Evolutionary conservation across 2,888 invertebrate species (phyloP).

Genomic region (Heteromurus nitidus): DNA sequence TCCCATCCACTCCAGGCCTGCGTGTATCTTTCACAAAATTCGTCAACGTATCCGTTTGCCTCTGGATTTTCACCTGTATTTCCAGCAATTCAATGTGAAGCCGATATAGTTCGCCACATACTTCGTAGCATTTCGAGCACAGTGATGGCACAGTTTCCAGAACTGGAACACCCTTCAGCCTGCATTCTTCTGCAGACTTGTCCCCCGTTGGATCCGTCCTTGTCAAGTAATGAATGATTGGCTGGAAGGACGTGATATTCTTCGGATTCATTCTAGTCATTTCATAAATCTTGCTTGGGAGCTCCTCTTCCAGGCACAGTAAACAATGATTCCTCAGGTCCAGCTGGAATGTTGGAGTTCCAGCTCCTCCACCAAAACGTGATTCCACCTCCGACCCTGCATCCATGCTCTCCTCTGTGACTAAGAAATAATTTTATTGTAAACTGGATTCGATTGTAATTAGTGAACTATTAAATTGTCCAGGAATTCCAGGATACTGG

Average conservation of each 20-base stretch:
- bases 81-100: neutral
- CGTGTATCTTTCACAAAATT: neutral
- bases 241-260: neutral
- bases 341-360: neutral
- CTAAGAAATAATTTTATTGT: too few relatives aligned
- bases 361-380: too few relatives aligned
- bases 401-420: too few relatives aligned
- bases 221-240: neutral
- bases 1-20: neutral
- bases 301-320: neutral
- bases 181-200: neutral
- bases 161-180: neutral
- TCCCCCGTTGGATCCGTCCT: neutral
- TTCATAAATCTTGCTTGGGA: neutral
- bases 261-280: neutral
- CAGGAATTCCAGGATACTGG: too few relatives aligned
- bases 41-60: neutral
- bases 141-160: neutral
- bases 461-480: too few relatives aligned
- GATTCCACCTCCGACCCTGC: too few relatives aligned
- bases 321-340: neutral
- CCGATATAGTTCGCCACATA: neutral
- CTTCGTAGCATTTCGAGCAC: neutral
- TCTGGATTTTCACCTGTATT: neutral
- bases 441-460: too few relatives aligned